phyloP scores from a whole-genome alignment of 1,140 invertebrate genomes.

The Theocolax elegans region DNA sequence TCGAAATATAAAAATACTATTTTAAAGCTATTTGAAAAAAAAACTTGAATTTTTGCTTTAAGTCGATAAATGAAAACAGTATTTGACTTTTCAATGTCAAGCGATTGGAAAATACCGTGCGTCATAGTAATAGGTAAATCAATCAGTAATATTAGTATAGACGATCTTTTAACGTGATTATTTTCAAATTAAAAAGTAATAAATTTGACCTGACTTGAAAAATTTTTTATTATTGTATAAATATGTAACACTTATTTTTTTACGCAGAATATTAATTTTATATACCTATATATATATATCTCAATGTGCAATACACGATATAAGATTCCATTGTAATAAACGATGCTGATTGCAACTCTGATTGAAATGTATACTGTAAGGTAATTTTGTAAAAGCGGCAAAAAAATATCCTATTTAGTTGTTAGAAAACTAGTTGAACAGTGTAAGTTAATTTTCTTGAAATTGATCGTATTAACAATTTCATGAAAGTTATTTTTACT shows the following conservation, averaged over 20 bases:
- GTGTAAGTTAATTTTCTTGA: background rate
- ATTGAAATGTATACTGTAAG: background rate
- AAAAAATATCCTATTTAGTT: constrained; percentile 3
- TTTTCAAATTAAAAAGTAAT: constrained; percentile 19
- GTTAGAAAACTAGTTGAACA: background rate
- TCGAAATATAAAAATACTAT: no score
- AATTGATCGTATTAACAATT: background rate
- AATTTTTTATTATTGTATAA: background rate
- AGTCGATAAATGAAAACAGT: constrained; percentile 2
- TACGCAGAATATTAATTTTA: background rate
- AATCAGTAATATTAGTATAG: background rate
- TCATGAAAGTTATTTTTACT: no score
- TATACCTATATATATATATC: no score
- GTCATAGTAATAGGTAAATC: constrained; percentile 11
- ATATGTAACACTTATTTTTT: background rate
- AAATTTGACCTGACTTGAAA: background rate
- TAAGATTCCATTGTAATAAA: background rate
- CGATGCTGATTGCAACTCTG: background rate
- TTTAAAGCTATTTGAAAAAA: no score
- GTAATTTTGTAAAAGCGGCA: background rate
- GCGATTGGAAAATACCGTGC: background rate
- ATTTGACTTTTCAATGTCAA: constrained; percentile 4
- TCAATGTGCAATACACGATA: background rate
- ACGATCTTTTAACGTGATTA: background rate
- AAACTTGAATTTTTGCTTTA: no score